Evolutionary conservation across 2,797 vertebrate genomes (phyloP).

Genomic region (Decapterus maruadsi): DNA sequence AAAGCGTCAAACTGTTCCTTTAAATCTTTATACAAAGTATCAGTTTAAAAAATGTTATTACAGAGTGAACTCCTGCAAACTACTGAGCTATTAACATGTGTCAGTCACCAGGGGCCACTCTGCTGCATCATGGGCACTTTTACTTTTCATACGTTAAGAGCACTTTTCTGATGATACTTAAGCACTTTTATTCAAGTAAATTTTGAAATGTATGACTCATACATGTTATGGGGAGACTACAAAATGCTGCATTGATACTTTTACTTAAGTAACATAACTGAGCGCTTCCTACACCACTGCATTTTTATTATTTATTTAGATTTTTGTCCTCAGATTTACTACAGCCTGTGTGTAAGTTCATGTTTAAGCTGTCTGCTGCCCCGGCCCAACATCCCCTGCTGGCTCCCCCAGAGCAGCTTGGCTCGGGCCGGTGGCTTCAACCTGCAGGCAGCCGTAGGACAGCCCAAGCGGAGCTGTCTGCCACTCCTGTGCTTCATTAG

Average conservation of each 20-base stretch:
- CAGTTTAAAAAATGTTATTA: not conserved
- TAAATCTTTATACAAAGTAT: not conserved
- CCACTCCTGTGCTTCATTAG: slow-evolving; percentile 99
- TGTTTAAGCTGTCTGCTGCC: slow-evolving; percentile 62
- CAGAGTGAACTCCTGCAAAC: not conserved
- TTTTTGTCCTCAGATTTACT: slow-evolving; percentile 44
- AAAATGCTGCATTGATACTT: not conserved
- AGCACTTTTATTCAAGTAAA: not conserved
- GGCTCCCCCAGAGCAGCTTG: slow-evolving; percentile 75
- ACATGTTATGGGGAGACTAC: not conserved
- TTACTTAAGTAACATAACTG: not conserved
- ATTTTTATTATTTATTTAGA: slow-evolving; percentile 10
- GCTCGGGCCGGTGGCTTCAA: slow-evolving; percentile 81
- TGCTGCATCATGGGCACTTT: not conserved
- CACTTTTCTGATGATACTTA: not conserved
- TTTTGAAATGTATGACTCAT: not conserved
- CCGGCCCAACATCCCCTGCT: slow-evolving; percentile 67
- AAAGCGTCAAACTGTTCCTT: not conserved
- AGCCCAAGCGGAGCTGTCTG: slow-evolving; percentile 86
- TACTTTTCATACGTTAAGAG: not conserved
- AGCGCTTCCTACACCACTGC: not conserved
- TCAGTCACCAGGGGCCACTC: not conserved
- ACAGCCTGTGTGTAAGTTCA: slow-evolving; percentile 47
- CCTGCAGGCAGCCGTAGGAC: slow-evolving; percentile 84
- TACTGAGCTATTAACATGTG: not conserved